Evolutionary conservation across 1,140 invertebrate species (phyloP).

Genomic region (Drosophila nasuta): DNA sequence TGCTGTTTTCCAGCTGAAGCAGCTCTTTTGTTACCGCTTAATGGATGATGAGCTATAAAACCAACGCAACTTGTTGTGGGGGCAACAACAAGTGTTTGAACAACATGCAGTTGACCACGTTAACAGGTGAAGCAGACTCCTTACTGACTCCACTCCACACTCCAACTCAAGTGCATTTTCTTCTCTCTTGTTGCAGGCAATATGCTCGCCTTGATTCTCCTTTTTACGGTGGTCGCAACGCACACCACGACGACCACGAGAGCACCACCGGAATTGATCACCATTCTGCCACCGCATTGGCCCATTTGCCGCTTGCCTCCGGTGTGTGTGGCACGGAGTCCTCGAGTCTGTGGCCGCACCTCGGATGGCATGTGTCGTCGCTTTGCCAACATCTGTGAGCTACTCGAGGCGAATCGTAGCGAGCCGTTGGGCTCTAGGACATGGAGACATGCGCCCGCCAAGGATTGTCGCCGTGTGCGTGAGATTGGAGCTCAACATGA

Average conservation of each 20-base stretch:
- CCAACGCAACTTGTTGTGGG: background rate
- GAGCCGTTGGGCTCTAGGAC: background rate
- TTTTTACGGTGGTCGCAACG: background rate
- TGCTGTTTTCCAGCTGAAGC: background rate
- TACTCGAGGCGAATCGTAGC: constrained; percentile 29
- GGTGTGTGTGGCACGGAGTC: constrained; percentile 51
- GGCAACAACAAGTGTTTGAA: background rate
- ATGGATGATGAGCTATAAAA: constrained; percentile 23
- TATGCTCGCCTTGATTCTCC: background rate
- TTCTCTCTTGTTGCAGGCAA: background rate
- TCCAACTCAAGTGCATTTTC: background rate
- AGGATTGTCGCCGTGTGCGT: constrained; percentile 50
- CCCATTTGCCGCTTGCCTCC: constrained; percentile 42
- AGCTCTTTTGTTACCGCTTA: constrained; percentile 9
- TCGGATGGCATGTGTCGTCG: constrained; percentile 54
- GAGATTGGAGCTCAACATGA: constrained; percentile 31
- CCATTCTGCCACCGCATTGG: background rate
- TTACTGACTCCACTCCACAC: no score
- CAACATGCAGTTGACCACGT: constrained; percentile 30
- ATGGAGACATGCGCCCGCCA: constrained; percentile 43
- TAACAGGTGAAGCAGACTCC: constrained; percentile 7
- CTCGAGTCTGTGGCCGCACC: constrained; percentile 52
- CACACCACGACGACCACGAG: background rate
- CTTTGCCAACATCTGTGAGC: constrained; percentile 61
- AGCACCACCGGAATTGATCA: background rate